Evolutionary conservation across 2,113 vertebrate genomes (phyloP).

Genomic region (Mormyrus iriodes): DNA sequence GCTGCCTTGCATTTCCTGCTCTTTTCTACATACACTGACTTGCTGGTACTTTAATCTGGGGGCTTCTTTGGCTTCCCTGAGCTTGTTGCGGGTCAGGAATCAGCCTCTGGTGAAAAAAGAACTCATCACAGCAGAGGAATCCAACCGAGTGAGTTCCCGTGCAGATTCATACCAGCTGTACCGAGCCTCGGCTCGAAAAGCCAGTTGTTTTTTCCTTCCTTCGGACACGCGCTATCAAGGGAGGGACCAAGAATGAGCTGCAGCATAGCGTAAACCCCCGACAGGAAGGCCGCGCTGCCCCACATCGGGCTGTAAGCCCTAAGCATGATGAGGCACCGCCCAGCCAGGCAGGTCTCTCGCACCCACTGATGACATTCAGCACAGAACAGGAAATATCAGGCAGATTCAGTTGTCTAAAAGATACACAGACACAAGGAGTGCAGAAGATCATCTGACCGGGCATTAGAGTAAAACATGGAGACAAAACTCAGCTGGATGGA

Average conservation of each 20-base stretch:
- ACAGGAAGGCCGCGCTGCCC: neutral
- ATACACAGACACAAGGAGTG: slow-evolving; percentile 10
- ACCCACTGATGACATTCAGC: slow-evolving; percentile 33
- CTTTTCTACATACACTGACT: neutral
- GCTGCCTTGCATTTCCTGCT: neutral
- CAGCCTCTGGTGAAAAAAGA: neutral
- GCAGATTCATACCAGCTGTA: neutral
- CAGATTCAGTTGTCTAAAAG: neutral
- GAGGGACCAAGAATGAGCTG: neutral
- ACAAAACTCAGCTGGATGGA: neutral
- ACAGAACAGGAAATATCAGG: slow-evolving; percentile 20
- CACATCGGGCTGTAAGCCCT: neutral
- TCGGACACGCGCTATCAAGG: neutral
- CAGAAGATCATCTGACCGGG: slow-evolving; percentile 8
- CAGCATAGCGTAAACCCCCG: neutral
- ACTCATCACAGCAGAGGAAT: neutral
- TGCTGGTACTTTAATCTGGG: neutral
- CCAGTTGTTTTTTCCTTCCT: neutral
- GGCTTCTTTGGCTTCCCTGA: neutral
- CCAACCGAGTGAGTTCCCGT: neutral
- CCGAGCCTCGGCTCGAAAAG: neutral
- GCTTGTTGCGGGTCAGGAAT: neutral
- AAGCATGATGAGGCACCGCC: neutral
- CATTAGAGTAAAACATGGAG: neutral
- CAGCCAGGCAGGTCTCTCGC: neutral